phyloP scores from a whole-genome alignment of 2,888 invertebrate species.

The Dinocampus coccinellae region DNA sequence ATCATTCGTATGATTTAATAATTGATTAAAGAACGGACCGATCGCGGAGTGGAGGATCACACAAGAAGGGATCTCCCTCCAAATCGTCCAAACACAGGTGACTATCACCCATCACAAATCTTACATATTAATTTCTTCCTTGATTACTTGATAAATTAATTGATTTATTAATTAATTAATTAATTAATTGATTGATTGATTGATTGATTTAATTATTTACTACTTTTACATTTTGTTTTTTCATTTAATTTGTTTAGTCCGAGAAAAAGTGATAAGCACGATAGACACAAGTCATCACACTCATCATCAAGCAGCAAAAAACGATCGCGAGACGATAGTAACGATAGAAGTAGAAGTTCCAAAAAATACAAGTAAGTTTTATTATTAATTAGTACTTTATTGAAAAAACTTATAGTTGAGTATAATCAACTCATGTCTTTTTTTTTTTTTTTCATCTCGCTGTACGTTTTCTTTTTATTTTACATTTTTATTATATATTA shows the following conservation, averaged over 20 bases:
- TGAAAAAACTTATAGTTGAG: no score
- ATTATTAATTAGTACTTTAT: not conserved
- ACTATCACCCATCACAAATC: slow-evolving; percentile 45
- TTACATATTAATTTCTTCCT: not conserved
- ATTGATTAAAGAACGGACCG: slow-evolving; percentile 66
- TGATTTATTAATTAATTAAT: slow-evolving; percentile 2
- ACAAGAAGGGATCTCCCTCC: slow-evolving; percentile 70
- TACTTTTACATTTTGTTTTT: no score
- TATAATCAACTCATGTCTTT: no score
- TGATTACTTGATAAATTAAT: not conserved
- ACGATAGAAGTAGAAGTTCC: slow-evolving; percentile 75
- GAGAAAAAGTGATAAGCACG: slow-evolving; percentile 68
- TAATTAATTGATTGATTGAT: slow-evolving; percentile 20
- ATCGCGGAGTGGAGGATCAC: slow-evolving; percentile 66
- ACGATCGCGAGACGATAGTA: slow-evolving; percentile 82
- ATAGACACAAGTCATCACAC: slow-evolving; percentile 68
- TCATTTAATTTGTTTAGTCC: slow-evolving; percentile 58
- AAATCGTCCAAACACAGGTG: slow-evolving; percentile 77
- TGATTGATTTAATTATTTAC: slow-evolving; percentile 21
- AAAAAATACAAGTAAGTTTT: slow-evolving; percentile 77
- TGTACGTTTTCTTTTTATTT: no score
- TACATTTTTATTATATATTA: no score
- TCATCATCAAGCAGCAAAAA: slow-evolving; percentile 74
- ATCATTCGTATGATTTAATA: slow-evolving; percentile 5
- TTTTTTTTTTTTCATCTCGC: no score